These are phyloP conservation scores for Metaphire vulgaris DNA, from an alignment of 1,140 invertebrate species.

Conservation along the genomic window DNA sequence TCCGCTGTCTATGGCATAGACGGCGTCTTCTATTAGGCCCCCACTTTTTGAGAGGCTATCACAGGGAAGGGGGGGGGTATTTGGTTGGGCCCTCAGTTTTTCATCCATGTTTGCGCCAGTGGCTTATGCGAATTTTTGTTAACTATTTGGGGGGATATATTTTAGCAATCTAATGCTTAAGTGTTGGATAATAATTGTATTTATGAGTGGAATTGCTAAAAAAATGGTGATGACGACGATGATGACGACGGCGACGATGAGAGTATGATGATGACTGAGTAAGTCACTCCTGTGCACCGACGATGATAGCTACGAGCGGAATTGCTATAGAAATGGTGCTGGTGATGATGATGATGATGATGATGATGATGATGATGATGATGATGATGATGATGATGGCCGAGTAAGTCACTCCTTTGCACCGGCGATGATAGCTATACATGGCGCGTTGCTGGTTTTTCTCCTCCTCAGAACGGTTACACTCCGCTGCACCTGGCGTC, in stretches of 20 bases:
- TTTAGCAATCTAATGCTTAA: too few relatives aligned
- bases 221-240: background rate
- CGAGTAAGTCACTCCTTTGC: constrained; percentile 97
- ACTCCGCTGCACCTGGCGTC: constrained; percentile 86
- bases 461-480: constrained; percentile 65
- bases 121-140: too few relatives aligned
- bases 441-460: too few relatives aligned
- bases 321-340: background rate
- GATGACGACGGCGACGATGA: background rate
- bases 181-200: background rate
- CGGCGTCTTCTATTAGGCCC: too few relatives aligned
- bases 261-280: background rate
- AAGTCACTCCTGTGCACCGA: too few relatives aligned
- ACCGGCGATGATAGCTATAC: constrained; percentile 91
- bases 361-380: constrained; percentile 43
- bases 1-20: too few relatives aligned
- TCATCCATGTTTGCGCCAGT: too few relatives aligned
- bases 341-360: background rate
- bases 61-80: too few relatives aligned
- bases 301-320: too few relatives aligned
- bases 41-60: too few relatives aligned
- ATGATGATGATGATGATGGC: constrained; percentile 86
- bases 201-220: background rate
- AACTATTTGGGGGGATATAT: too few relatives aligned
- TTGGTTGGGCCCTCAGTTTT: too few relatives aligned